Conservation (phyloP, 2,888 invertebrate genomes). For the Andrena praecox region DNA sequence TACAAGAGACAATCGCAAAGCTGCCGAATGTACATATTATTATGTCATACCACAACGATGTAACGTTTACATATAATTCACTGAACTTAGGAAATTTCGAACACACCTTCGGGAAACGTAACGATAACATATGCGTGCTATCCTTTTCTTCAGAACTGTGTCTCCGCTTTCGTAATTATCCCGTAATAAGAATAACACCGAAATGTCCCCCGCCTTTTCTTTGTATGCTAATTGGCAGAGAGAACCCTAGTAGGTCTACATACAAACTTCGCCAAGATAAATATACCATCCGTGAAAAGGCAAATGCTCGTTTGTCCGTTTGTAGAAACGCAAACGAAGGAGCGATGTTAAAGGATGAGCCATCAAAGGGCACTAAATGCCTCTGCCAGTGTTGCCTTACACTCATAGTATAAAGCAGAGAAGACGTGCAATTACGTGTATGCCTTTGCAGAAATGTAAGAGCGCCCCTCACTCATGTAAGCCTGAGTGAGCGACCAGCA, state of each 20-base stretch:
- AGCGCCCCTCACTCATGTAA: constrained; percentile 3
- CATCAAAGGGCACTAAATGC: constrained; percentile 53
- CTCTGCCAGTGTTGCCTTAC: constrained; percentile 31
- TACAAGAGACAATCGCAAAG: too few relatives aligned
- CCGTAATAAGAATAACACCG: background rate
- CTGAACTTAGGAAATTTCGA: too few relatives aligned
- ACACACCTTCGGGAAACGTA: too few relatives aligned
- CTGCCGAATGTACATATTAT: too few relatives aligned
- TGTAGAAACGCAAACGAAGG: constrained; percentile 49
- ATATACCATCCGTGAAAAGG: constrained; percentile 44
- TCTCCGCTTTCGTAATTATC: background rate
- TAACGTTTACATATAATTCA: too few relatives aligned
- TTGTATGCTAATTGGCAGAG: background rate
- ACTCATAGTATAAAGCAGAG: constrained; percentile 50
- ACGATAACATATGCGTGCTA: too few relatives aligned
- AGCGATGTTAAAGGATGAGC: constrained; percentile 57
- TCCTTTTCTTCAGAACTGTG: too few relatives aligned
- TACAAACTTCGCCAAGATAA: constrained; percentile 4
- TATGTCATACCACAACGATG: too few relatives aligned
- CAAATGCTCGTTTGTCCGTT: constrained; percentile 49
- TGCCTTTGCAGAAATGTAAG: constrained; percentile 48
- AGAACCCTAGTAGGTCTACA: background rate
- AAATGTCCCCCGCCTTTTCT: background rate
- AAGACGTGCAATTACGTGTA: constrained; percentile 48
- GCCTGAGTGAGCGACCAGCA: constrained; percentile 24